Evolutionary conservation across 1,140 invertebrate species (phyloP).

Genomic region (Steinernema feltiae): DNA sequence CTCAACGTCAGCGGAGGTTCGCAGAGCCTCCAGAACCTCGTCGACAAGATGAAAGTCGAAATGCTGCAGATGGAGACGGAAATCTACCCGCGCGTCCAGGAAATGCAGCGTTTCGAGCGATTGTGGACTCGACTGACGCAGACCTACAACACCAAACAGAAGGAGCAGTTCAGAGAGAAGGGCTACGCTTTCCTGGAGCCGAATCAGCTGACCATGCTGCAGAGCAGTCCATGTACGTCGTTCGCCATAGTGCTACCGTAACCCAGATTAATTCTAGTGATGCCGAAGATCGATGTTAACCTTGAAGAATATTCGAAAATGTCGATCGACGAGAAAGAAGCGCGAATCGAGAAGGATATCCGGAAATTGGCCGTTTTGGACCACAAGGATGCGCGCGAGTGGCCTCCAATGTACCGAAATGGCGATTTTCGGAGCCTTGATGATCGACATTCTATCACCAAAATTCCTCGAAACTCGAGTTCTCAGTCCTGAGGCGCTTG

Average conservation of each 20-base stretch:
- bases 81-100: conserved; percentile 30
- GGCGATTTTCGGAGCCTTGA: conserved; percentile 18
- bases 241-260: background rate
- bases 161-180: background rate
- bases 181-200: conserved; percentile 20
- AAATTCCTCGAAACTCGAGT: conserved; percentile 28
- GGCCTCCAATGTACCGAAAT: conserved; percentile 4
- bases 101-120: conserved; percentile 23
- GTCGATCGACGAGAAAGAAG: background rate
- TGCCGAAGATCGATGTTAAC: background rate
- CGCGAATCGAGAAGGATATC: conserved; percentile 3
- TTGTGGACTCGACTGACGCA: conserved; percentile 12
- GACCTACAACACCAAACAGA: background rate
- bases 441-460: conserved; percentile 32
- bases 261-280: background rate
- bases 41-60: conserved; percentile 25
- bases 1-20: conserved; percentile 21
- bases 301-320: background rate
- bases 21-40: background rate
- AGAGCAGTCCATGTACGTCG: background rate
- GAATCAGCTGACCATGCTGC: background rate
- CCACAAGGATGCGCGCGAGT: background rate
- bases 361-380: background rate
- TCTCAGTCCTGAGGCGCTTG: conserved; percentile 28
- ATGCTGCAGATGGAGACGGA: conserved; percentile 26